These are phyloP conservation scores for Callinectes sapidus DNA, from an alignment of 2,888 invertebrate species.

Conservation along the genomic window DNA sequence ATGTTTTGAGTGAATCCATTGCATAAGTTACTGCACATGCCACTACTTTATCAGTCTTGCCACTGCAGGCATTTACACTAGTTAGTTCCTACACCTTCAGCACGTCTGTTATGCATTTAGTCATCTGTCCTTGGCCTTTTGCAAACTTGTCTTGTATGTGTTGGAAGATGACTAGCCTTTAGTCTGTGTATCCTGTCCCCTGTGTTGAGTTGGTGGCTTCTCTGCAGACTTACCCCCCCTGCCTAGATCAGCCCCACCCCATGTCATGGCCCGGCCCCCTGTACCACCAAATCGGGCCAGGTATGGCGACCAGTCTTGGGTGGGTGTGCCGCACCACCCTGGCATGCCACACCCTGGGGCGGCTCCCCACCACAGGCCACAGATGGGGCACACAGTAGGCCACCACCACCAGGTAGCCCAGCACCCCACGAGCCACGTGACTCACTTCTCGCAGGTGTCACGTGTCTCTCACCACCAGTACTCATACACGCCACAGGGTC, in stretches of 20 bases:
- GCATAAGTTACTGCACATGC: background rate
- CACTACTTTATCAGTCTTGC: background rate
- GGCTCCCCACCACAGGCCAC: slow-evolving; percentile 55
- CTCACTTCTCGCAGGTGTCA: slow-evolving; percentile 65
- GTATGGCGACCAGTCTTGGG: slow-evolving; percentile 60
- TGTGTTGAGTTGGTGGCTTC: slow-evolving; percentile 59
- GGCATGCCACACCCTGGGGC: slow-evolving; percentile 61
- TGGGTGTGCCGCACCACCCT: slow-evolving; percentile 56
- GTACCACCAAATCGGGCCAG: slow-evolving; percentile 66
- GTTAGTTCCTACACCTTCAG: background rate
- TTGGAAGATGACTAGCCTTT: slow-evolving; percentile 47
- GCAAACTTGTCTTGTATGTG: slow-evolving; percentile 34
- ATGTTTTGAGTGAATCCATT: background rate
- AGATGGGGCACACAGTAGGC: slow-evolving; percentile 62
- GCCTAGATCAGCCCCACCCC: slow-evolving; percentile 67
- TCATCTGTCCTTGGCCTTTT: background rate
- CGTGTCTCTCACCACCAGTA: slow-evolving; percentile 65
- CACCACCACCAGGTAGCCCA: slow-evolving; percentile 69
- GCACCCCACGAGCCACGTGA: slow-evolving; percentile 54
- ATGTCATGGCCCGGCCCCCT: slow-evolving; percentile 62
- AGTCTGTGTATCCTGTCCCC: slow-evolving; percentile 44
- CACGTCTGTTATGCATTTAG: slow-evolving; percentile 38
- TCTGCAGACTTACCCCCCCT: slow-evolving; percentile 70
- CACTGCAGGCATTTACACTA: background rate
- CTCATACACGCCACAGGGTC: slow-evolving; percentile 66